Conservation (phyloP, 2,888 invertebrate genomes). For the Mylabris sibirica region DNA sequence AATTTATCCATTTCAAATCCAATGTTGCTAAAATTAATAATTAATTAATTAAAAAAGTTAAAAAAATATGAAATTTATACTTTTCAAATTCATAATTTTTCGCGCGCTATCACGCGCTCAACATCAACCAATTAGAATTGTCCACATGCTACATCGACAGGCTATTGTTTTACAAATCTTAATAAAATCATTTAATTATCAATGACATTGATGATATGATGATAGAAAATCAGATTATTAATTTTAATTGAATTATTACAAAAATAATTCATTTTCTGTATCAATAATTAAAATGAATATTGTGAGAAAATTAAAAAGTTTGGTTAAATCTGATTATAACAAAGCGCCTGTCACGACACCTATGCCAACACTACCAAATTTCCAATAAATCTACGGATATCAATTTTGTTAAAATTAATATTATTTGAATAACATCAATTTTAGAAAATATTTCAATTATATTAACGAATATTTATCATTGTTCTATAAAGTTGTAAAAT, state of each 20-base stretch:
- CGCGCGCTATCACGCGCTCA: slow-evolving; percentile 38
- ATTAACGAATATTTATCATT: too few relatives aligned
- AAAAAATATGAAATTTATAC: background rate
- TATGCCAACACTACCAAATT: too few relatives aligned
- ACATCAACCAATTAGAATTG: slow-evolving; percentile 59
- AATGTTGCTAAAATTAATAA: background rate
- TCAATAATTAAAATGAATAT: background rate
- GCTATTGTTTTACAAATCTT: slow-evolving; percentile 26
- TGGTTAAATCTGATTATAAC: slow-evolving; percentile 17
- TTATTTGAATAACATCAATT: too few relatives aligned
- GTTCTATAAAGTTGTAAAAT: too few relatives aligned
- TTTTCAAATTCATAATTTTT: slow-evolving; percentile 27
- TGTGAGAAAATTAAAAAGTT: slow-evolving; percentile 22
- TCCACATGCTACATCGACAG: slow-evolving; percentile 63
- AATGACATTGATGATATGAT: background rate
- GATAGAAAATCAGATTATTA: background rate
- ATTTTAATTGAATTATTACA: background rate
- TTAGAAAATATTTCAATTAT: too few relatives aligned
- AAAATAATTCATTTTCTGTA: background rate
- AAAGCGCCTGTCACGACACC: slow-evolving; percentile 28
- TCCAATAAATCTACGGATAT: too few relatives aligned
- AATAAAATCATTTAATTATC: background rate
- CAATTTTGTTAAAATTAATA: too few relatives aligned
- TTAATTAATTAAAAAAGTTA: background rate
- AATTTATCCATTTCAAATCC: background rate